Conservation (phyloP, 2,888 invertebrate genomes). For the Tetrapedia diversipes region DNA sequence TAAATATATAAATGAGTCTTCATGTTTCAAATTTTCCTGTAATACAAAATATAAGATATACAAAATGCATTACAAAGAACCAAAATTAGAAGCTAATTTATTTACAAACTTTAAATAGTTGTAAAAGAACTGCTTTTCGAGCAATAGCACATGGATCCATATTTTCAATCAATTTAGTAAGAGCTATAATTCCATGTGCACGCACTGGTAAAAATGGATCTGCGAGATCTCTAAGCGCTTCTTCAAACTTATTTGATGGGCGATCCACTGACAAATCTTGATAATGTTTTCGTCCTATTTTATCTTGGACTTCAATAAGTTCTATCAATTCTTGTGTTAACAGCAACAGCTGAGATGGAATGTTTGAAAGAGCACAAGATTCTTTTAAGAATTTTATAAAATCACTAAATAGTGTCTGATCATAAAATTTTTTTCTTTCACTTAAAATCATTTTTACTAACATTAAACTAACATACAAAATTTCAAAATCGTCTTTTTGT, state of each 20-base stretch:
- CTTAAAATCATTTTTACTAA: slow-evolving; percentile 79
- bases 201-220: slow-evolving; percentile 90
- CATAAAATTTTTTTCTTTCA: slow-evolving; percentile 64
- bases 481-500: slow-evolving; percentile 69
- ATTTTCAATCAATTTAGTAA: slow-evolving; percentile 88
- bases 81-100: neutral
- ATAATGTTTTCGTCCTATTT: slow-evolving; percentile 62
- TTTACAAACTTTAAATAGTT: slow-evolving; percentile 87
- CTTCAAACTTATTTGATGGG: slow-evolving; percentile 84
- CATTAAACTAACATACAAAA: slow-evolving; percentile 80
- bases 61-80: neutral
- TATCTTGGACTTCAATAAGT: slow-evolving; percentile 77
- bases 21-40: slow-evolving; percentile 89
- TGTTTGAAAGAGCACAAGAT: slow-evolving; percentile 13
- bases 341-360: slow-evolving; percentile 67
- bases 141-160: slow-evolving; percentile 87
- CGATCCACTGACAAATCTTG: slow-evolving; percentile 72
- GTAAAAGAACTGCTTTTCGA: slow-evolving; percentile 87
- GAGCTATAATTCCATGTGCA: slow-evolving; percentile 90
- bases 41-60: slow-evolving; percentile 73
- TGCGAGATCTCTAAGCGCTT: slow-evolving; percentile 87
- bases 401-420: slow-evolving; percentile 77
- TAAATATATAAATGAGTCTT: slow-evolving; percentile 93
- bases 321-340: slow-evolving; percentile 77
- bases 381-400: slow-evolving; percentile 75